These are phyloP conservation scores for Palythoa caribaeorum DNA, from an alignment of 92 coral and sea anemone genomes.

Conservation along the genomic window DNA sequence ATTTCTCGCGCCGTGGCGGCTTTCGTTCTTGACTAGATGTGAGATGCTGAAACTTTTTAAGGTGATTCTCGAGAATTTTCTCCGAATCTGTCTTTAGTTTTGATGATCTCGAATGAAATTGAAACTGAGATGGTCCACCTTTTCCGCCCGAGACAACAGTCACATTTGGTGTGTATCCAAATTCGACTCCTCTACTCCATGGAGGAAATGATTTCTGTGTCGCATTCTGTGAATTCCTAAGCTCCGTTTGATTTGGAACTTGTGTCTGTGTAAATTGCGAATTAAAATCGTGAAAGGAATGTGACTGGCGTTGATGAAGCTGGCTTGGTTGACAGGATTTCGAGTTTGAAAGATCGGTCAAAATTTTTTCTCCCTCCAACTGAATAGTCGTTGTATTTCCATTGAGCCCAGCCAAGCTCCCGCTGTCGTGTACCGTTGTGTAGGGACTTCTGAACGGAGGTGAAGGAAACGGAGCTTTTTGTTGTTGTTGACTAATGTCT, in stretches of 20 bases:
- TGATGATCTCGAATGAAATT: conserved; percentile 31
- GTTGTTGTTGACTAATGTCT: conserved; percentile 46
- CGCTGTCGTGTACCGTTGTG: conserved; percentile 42
- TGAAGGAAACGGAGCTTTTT: conserved; percentile 39
- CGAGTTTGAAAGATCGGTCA: conserved; percentile 26
- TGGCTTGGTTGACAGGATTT: conserved; percentile 14
- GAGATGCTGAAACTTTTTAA: conserved; percentile 77
- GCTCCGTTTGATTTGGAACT: conserved; percentile 20
- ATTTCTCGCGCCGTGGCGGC: conserved; percentile 59
- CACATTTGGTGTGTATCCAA: conserved; percentile 82
- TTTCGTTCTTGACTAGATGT: conserved; percentile 73
- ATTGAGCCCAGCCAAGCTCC: conserved; percentile 32
- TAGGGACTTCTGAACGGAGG: conserved; percentile 46
- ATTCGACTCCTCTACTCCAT: conserved; percentile 63
- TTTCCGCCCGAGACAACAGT: conserved; percentile 87
- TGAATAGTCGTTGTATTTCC: conserved; percentile 29
- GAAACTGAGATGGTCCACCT: conserved; percentile 74
- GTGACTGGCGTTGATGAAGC: conserved; percentile 10
- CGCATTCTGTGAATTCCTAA: conserved; percentile 41
- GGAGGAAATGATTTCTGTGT: conserved; percentile 45
- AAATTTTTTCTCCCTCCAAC: conserved; percentile 11
- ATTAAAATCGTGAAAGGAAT: conserved; percentile 28
- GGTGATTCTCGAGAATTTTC: conserved; percentile 85
- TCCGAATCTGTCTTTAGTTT: conserved; percentile 80
- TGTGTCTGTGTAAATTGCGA: conserved; percentile 26